Percentiles rank a stretch among this genome's conserved stretches.
Conservation (phyloP, 2,113 vertebrate species). For the Toxostoma redivivum region DNA sequence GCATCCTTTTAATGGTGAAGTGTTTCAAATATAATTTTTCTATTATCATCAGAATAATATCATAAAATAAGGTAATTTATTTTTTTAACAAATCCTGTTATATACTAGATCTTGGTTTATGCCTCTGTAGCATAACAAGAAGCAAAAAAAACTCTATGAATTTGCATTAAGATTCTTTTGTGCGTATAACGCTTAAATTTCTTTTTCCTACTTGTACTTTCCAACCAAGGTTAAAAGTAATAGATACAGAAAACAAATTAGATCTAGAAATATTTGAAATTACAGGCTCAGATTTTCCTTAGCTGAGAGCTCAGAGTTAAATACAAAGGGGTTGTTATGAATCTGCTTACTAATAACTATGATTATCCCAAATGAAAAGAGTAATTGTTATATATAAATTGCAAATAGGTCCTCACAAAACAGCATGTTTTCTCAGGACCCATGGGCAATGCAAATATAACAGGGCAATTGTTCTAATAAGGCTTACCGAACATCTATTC, state of each 20-base stretch:
- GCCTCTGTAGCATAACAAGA: background rate
- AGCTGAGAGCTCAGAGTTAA: background rate
- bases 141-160: background rate
- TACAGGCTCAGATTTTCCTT: background rate
- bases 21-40: background rate
- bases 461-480: background rate
- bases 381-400: constrained; percentile 13
- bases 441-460: background rate
- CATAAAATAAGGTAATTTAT: background rate
- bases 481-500: background rate
- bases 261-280: background rate
- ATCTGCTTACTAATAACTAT: constrained; percentile 18
- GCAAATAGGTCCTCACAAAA: background rate
- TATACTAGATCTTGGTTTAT: background rate
- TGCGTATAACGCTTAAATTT: background rate
- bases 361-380: constrained; percentile 2
- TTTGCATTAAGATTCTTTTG: background rate
- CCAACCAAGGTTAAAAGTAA: background rate
- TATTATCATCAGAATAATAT: background rate
- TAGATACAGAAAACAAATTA: background rate
- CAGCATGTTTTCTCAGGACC: background rate
- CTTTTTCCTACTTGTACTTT: background rate
- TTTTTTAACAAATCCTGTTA: background rate
- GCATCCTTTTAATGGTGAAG: background rate
- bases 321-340: background rate